Conservation (phyloP, 2,888 invertebrate species). For the Melieria omissa region DNA sequence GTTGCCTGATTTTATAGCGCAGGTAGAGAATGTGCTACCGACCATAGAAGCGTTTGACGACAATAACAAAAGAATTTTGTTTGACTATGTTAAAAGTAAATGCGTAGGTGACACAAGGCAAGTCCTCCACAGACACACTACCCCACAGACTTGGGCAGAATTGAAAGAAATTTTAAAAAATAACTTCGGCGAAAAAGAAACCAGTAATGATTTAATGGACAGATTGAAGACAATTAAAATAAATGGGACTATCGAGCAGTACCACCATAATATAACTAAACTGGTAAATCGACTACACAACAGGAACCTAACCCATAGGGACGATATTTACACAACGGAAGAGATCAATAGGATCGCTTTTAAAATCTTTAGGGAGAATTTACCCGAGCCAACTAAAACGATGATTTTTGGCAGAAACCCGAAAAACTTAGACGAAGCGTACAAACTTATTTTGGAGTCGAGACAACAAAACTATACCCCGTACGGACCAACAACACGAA, state of each 20-base stretch:
- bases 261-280: constrained; percentile 11
- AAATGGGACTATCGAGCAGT: constrained; percentile 22
- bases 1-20: no score
- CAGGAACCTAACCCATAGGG: constrained; percentile 1
- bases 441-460: neutral
- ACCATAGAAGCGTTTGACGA: no score
- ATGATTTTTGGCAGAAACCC: no score
- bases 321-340: neutral
- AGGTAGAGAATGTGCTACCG: no score
- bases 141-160: constrained; percentile 3
- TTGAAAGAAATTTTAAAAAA: constrained; percentile 5
- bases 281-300: constrained; percentile 10
- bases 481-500: neutral
- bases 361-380: neutral
- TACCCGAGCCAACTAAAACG: no score
- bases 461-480: neutral
- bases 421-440: neutral
- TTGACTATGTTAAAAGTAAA: constrained; percentile 12
- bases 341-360: neutral
- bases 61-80: no score
- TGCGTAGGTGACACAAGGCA: constrained; percentile 6
- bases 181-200: constrained; percentile 24
- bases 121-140: neutral
- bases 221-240: constrained; percentile 15
- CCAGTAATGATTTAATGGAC: constrained; percentile 21